Percentiles rank a stretch among this genome's conserved stretches.
phyloP scores from a whole-genome alignment of 2,113 vertebrate species.

The Pelmatolapia mariae region DNA sequence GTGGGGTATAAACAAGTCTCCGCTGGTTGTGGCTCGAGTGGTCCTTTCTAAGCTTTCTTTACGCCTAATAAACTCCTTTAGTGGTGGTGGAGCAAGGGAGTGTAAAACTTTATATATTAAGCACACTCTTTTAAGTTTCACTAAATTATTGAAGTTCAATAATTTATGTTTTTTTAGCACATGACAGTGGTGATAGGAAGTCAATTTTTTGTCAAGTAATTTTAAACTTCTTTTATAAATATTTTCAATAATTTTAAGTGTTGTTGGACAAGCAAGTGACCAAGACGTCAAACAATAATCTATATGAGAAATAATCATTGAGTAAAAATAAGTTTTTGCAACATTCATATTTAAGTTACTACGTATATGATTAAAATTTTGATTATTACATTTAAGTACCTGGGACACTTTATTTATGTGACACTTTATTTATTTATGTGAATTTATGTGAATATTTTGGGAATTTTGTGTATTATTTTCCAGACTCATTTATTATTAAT shows the following conservation, averaged over 20 bases:
- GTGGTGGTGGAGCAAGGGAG: not conserved
- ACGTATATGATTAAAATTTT: fast-evolving
- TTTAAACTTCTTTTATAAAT: not conserved
- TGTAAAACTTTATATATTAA: not conserved
- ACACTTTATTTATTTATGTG: not conserved
- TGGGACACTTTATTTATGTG: not conserved
- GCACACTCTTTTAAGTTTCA: not conserved
- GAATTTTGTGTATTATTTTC: not conserved
- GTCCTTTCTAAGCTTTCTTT: not conserved
- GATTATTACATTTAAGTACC: not conserved
- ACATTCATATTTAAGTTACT: not conserved
- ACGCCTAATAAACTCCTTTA: fast-evolving
- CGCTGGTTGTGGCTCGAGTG: not conserved
- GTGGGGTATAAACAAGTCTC: not conserved
- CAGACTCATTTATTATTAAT: not conserved
- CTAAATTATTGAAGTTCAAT: not conserved
- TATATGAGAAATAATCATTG: not conserved
- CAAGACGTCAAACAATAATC: not conserved
- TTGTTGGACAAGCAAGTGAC: not conserved
- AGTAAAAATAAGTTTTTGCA: not conserved
- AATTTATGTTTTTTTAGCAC: not conserved
- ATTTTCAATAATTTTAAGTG: not conserved
- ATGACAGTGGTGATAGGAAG: not conserved
- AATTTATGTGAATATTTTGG: not conserved
- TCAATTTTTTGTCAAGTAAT: not conserved